Evolutionary conservation across 1,140 invertebrate species (phyloP).

Genomic region (Hyles vespertilio): DNA sequence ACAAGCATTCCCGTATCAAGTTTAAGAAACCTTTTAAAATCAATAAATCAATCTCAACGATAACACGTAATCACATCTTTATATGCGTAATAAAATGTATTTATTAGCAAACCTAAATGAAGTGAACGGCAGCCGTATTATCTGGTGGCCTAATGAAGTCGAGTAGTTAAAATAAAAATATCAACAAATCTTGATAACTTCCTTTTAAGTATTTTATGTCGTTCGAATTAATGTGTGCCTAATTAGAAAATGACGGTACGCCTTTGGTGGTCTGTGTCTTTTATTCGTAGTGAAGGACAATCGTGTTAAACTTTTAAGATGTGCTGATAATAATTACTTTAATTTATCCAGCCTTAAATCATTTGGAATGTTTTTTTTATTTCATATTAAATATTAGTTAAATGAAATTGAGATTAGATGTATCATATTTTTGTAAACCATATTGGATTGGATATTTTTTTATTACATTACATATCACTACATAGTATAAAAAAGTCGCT

Average conservation of each 20-base stretch:
- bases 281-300: no score
- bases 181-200: slow-evolving; percentile 18
- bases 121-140: neutral
- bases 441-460: no score
- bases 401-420: no score
- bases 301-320: no score
- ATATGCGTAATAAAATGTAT: neutral
- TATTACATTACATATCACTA: no score
- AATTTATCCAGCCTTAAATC: no score
- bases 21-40: neutral
- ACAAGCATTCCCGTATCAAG: neutral
- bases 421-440: no score
- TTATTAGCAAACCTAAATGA: neutral
- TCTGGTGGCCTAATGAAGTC: slow-evolving; percentile 8
- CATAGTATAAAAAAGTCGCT: no score
- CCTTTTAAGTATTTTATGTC: slow-evolving; percentile 14
- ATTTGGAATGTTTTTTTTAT: no score
- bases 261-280: slow-evolving; percentile 17
- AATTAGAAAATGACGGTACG: slow-evolving; percentile 18
- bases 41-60: neutral
- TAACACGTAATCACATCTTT: neutral
- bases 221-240: slow-evolving; percentile 17
- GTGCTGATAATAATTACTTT: no score
- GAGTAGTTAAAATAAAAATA: slow-evolving; percentile 12
- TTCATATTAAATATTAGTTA: no score